Conservation (phyloP, 2,888 invertebrate species). For the Plebejus argus region DNA sequence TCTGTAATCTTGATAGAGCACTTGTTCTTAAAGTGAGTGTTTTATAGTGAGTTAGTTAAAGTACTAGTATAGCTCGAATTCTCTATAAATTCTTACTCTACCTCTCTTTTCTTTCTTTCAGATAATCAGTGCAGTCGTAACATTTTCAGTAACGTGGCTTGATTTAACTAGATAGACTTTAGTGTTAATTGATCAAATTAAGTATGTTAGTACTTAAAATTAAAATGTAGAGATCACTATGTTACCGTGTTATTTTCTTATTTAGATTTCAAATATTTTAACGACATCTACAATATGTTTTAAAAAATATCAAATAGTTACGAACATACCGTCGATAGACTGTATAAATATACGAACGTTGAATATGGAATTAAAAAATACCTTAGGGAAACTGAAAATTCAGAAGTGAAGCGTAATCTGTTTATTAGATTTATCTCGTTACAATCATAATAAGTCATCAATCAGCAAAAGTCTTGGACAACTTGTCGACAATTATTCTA, state of each 20-base stretch:
- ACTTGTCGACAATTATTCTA: slow-evolving; percentile 66
- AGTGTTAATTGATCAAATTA: neutral
- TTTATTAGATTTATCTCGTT: neutral
- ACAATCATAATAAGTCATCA: slow-evolving; percentile 22
- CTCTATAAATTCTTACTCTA: neutral
- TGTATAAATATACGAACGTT: too few relatives aligned
- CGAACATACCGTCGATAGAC: too few relatives aligned
- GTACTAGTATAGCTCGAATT: neutral
- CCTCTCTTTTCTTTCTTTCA: neutral
- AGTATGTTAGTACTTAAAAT: too few relatives aligned
- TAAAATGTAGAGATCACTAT: neutral
- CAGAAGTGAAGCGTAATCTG: neutral
- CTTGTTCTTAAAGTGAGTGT: neutral
- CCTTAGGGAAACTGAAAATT: neutral
- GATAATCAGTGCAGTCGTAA: slow-evolving; percentile 3
- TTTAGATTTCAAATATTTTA: neutral
- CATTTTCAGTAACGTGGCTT: neutral
- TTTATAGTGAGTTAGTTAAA: too few relatives aligned
- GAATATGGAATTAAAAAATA: neutral
- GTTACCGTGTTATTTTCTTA: too few relatives aligned
- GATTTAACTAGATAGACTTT: neutral
- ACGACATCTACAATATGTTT: neutral
- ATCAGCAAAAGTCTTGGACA: slow-evolving; percentile 65
- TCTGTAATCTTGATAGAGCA: neutral
- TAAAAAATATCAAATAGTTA: too few relatives aligned